A percentile compares a stretch with the other conserved stretches of the same genome.
Conservation (phyloP, 2,113 vertebrate species). For the Cheirogaleus medius region DNA sequence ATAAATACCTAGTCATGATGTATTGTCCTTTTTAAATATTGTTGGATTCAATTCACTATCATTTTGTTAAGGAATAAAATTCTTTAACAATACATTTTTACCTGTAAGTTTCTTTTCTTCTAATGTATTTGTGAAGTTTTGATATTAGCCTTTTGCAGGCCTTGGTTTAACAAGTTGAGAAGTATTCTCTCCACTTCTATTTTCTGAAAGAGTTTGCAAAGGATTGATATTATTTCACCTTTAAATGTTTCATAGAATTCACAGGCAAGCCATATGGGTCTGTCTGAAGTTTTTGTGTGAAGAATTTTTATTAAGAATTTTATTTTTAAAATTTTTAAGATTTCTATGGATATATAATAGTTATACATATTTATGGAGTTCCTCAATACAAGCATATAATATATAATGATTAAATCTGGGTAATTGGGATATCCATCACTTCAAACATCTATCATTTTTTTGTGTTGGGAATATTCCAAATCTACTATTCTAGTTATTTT, state of each 20-base stretch:
- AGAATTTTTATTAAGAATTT: not conserved
- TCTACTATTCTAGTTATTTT: not conserved
- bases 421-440: not conserved
- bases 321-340: not conserved
- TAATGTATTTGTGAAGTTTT: not conserved
- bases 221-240: not conserved
- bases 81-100: not conserved
- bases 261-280: not conserved
- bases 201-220: slow-evolving; percentile 8
- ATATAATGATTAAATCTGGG: not conserved
- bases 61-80: not conserved
- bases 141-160: not conserved
- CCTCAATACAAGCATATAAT: not conserved
- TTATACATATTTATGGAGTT: not conserved
- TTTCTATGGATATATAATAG: not conserved
- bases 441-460: not conserved
- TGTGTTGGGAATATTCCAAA: not conserved
- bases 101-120: not conserved
- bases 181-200: not conserved
- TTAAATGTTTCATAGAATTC: not conserved
- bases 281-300: not conserved
- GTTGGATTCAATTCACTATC: not conserved
- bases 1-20: not conserved
- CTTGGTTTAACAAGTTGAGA: not conserved
- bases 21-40: not conserved